A percentile compares a stretch with the other conserved stretches of the same genome.
These are phyloP conservation scores for Tineola bisselliella DNA, from an alignment of 2,888 invertebrate genomes.

Conservation along the genomic window DNA sequence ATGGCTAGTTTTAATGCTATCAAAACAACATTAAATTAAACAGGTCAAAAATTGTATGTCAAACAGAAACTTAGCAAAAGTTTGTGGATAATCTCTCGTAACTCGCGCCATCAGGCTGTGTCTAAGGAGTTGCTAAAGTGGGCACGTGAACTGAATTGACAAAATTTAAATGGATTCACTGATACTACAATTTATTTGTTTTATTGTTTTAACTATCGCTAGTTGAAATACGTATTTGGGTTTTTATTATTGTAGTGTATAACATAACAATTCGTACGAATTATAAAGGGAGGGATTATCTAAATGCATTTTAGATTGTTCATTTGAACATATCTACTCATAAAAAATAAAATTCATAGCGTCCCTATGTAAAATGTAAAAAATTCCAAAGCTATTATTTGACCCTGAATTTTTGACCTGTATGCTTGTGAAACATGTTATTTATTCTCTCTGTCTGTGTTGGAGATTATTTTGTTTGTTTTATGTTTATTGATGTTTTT, in stretches of 20 bases:
- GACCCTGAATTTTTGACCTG: neutral
- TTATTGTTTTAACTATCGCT: neutral
- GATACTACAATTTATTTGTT: neutral
- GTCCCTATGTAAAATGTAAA: too few relatives aligned
- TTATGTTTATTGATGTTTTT: neutral
- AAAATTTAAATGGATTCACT: conserved; percentile 13
- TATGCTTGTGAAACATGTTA: too few relatives aligned
- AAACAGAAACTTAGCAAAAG: neutral
- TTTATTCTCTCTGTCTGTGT: too few relatives aligned
- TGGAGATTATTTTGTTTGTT: too few relatives aligned
- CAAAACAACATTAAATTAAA: too few relatives aligned
- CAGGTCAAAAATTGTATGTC: neutral
- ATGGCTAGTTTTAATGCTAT: too few relatives aligned
- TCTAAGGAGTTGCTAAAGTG: conserved; percentile 28
- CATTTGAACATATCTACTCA: too few relatives aligned
- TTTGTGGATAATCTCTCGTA: neutral
- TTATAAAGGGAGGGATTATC: too few relatives aligned
- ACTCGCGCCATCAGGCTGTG: conserved; percentile 14
- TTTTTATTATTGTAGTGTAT: too few relatives aligned
- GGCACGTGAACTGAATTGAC: conserved; percentile 28
- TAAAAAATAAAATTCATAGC: neutral
- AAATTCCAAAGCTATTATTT: neutral
- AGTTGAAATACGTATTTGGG: neutral
- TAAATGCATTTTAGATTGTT: too few relatives aligned
- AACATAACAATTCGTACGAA: too few relatives aligned